Evolutionary conservation across 2,113 vertebrate species (phyloP), one percentile per base, ranked within the genome.

Genomic region (Neopipo cinnamomea): DNA sequence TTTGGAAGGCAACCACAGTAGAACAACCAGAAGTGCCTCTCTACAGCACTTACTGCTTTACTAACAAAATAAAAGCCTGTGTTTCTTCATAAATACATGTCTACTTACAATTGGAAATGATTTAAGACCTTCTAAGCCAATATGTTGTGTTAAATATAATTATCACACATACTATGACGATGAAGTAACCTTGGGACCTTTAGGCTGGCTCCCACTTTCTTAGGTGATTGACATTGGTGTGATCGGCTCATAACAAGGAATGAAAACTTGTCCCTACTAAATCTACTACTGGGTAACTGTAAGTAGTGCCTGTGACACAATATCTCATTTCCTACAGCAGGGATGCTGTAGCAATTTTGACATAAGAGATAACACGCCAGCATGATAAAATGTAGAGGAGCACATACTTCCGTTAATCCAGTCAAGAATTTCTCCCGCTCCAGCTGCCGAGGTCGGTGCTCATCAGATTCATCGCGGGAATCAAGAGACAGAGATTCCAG

Each of bases 401-500:
- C 5, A 19, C 97, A 46, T 92, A 98, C 99, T 98, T 99, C 98
- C 0, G 97, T 97, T 89, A 98, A 96, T 85, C 98, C 98, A 3
- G 98, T 97, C 94, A 99, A 97, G 97, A 98, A 98, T 72, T 98
- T 99, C 82, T 99, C 98, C 47, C 94, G 95, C 75, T 99, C 98
- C 93, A 98, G 96, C 58, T 98, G 96, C 41, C 77, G 98, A 49
- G 98, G 87, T 3, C 85, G 98, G 3, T 98, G 98, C 59, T 98
- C 98, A 39, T 99, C 98, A 3, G 96, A 91, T n/a, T 98, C 98
- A 0, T 98, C 97, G 0, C 98, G 97, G 50, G 98, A 98, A 70
- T 99, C 98, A 46, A 99, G 98, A 24, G 98, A 98, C 90, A 99
- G 90, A 0, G 99, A 98, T 11, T 99, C 99, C 97, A 99, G 96